These are phyloP conservation scores for Euproctis similis DNA, from an alignment of 2,888 invertebrate genomes.

Conservation along the genomic window DNA sequence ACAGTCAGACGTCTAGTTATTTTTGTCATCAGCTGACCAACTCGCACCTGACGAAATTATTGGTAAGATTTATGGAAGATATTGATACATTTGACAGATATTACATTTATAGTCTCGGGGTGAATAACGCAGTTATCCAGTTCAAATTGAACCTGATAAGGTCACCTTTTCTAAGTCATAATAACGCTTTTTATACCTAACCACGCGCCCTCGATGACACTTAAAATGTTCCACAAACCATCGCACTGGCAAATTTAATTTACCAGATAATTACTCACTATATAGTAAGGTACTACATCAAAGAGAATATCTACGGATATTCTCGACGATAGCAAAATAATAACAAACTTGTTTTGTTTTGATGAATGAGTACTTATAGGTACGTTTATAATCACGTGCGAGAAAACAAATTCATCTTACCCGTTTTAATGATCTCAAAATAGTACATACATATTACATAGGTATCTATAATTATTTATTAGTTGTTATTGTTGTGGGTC, in stretches of 20 bases:
- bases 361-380: too few species aligned
- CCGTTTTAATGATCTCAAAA: constrained; percentile 51
- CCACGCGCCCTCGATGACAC: background rate
- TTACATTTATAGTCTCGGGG: background rate
- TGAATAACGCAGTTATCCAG: background rate
- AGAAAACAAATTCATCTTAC: constrained; percentile 45
- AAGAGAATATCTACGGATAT: constrained; percentile 1
- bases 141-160: constrained; percentile 12
- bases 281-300: background rate
- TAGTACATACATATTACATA: too few species aligned
- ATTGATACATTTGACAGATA: background rate
- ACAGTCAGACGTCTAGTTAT: too few species aligned
- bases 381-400: constrained; percentile 24
- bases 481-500: constrained; percentile 73
- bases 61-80: too few species aligned
- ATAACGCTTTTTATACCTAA: constrained; percentile 4
- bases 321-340: constrained; percentile 11
- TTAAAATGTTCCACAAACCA: too few species aligned
- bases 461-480: constrained; percentile 69
- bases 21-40: too few species aligned
- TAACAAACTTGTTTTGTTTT: constrained; percentile 7
- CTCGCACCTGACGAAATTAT: too few species aligned
- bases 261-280: too few species aligned
- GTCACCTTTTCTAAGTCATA: constrained; percentile 19
- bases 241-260: too few species aligned